phyloP scores from a whole-genome alignment of 2,888 invertebrate species.

The Pheosia tremula region DNA sequence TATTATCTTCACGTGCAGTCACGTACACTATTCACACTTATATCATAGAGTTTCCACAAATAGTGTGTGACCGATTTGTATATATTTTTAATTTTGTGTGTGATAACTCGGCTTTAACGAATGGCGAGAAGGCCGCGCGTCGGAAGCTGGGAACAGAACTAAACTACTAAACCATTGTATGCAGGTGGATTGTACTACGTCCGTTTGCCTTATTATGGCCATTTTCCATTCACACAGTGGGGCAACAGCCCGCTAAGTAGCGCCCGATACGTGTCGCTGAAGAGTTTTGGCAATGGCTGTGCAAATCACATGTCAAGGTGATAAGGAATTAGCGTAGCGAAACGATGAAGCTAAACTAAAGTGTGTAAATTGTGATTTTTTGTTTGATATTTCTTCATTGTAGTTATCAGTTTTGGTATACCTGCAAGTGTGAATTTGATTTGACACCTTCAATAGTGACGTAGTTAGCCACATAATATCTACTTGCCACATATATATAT shows the following conservation, averaged over 20 bases:
- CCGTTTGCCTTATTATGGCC: constrained; percentile 76
- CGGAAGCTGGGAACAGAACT: constrained; percentile 78
- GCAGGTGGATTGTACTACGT: constrained; percentile 80
- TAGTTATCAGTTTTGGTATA: constrained; percentile 10
- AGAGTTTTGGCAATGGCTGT: constrained; percentile 49
- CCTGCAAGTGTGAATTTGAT: constrained; percentile 9
- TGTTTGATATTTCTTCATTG: constrained; percentile 29
- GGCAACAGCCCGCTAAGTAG: constrained; percentile 53
- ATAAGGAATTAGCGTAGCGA: constrained; percentile 59
- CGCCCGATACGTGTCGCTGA: constrained; percentile 38
- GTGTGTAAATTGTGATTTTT: constrained; percentile 34
- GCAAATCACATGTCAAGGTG: constrained; percentile 62
- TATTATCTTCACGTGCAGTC: constrained; percentile 43
- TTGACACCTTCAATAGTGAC: neutral
- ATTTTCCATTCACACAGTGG: constrained; percentile 79
- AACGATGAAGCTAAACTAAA: constrained; percentile 45
- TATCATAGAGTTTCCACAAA: constrained; percentile 29
- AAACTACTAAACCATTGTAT: constrained; percentile 82
- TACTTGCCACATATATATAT: neutral
- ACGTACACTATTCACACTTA: constrained; percentile 45
- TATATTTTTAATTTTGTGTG: constrained; percentile 37
- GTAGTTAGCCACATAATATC: neutral
- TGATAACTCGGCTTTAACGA: constrained; percentile 46
- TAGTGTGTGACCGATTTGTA: constrained; percentile 30
- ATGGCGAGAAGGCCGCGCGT: constrained; percentile 69